Conservation (phyloP, 2,888 invertebrate species). For the Cristatella mucedo region DNA sequence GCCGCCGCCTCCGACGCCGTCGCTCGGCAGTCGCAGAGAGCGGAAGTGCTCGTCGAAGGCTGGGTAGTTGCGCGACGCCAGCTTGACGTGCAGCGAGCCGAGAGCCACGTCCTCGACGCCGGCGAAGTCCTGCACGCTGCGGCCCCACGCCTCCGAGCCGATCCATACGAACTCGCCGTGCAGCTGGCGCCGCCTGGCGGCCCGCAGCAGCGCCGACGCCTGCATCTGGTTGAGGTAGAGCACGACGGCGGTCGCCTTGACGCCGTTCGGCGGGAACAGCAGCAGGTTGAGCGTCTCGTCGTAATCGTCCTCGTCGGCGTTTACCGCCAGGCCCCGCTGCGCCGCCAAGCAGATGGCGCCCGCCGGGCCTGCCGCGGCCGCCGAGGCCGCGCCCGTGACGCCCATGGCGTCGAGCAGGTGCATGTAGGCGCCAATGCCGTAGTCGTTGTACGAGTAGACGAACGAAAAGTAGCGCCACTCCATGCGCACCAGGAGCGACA, state of each 20-base stretch:
- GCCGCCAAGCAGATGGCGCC: slow-evolving; percentile 15
- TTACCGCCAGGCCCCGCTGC: slow-evolving; percentile 10
- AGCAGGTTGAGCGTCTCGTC: slow-evolving; percentile 13
- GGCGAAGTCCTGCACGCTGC: slow-evolving; percentile 14
- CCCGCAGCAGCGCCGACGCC: slow-evolving; percentile 12
- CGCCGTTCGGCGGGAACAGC: background rate
- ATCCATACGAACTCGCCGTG: slow-evolving; percentile 16
- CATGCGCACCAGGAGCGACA: slow-evolving; percentile 14
- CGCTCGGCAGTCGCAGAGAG: background rate
- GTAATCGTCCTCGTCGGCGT: slow-evolving; percentile 13
- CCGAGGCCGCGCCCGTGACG: background rate
- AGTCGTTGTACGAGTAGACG: slow-evolving; percentile 15
- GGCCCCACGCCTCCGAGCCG: slow-evolving; percentile 17
- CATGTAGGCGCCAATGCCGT: slow-evolving; percentile 15
- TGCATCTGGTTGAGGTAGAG: slow-evolving; percentile 13
- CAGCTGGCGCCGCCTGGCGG: slow-evolving; percentile 11
- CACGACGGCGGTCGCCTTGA: slow-evolving; percentile 14
- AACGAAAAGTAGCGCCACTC: slow-evolving; percentile 18
- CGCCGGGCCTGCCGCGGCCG: background rate
- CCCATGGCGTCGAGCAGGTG: slow-evolving; percentile 8
- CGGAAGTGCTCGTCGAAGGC: slow-evolving; percentile 16
- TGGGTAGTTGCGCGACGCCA: slow-evolving; percentile 13
- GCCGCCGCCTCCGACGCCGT: background rate
- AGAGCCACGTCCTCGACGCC: slow-evolving; percentile 13
- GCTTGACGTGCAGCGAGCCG: slow-evolving; percentile 15